phyloP scores from a whole-genome alignment of 2,113 vertebrate species.

The Manacus vitellinus region DNA sequence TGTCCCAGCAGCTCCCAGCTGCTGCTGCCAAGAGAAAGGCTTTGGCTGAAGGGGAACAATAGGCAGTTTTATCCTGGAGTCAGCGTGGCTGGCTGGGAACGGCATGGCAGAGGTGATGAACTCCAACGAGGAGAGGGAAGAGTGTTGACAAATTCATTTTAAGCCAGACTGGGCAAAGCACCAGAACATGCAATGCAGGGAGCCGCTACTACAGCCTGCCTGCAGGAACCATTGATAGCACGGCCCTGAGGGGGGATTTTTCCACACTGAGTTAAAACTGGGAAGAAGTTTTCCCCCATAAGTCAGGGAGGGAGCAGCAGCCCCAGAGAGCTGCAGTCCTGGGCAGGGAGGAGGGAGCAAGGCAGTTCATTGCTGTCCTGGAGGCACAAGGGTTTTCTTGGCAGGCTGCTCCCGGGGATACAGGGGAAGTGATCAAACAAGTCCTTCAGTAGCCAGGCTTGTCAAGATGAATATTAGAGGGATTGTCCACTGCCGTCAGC shows the following conservation, averaged over 20 bases:
- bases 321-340: neutral
- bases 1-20: constrained; percentile 24
- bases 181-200: neutral
- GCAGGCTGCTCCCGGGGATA: constrained; percentile 33
- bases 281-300: neutral
- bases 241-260: neutral
- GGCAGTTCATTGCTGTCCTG: neutral
- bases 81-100: constrained; percentile 30
- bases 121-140: constrained; percentile 55
- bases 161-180: constrained; percentile 54
- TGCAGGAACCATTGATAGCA: constrained; percentile 37
- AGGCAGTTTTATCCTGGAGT: constrained; percentile 54
- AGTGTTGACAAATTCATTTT: constrained; percentile 65
- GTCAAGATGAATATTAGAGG: constrained; percentile 52
- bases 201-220: constrained; percentile 39
- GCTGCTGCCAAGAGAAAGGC: constrained; percentile 26
- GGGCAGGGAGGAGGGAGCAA: neutral
- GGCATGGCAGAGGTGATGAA: constrained; percentile 60
- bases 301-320: neutral
- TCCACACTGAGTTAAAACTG: neutral
- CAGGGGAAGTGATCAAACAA: constrained; percentile 42
- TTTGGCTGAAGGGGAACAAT: constrained; percentile 42
- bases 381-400: constrained; percentile 16
- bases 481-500: constrained; percentile 54
- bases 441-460: constrained; percentile 60